phyloP scores from a whole-genome alignment of 2,797 vertebrate species.

The Sphenopsis melanotis region DNA sequence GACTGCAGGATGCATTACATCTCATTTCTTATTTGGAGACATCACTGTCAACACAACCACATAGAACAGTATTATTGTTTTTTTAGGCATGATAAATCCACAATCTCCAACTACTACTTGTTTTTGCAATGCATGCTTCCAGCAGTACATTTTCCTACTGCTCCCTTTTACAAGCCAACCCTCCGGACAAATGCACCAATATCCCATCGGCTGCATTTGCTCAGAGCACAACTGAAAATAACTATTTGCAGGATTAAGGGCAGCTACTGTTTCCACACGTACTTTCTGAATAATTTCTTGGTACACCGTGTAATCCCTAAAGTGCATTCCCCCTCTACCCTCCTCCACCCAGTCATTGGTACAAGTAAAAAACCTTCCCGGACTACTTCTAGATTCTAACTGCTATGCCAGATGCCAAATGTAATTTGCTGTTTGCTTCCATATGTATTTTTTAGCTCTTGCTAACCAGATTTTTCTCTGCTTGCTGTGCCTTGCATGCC shows the following conservation, averaged over 20 bases:
- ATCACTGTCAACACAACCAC: slow-evolving; percentile 88
- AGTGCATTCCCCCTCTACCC: slow-evolving; percentile 34
- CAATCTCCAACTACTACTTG: slow-evolving; percentile 56
- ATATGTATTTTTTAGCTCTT: slow-evolving; percentile 38
- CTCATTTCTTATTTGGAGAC: slow-evolving; percentile 83
- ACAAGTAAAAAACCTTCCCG: slow-evolving; percentile 61
- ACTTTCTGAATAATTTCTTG: slow-evolving; percentile 48
- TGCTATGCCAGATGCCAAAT: slow-evolving; percentile 74
- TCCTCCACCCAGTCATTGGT: slow-evolving; percentile 54
- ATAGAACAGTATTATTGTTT: slow-evolving; percentile 82
- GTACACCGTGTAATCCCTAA: slow-evolving; percentile 55
- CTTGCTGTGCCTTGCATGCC: slow-evolving; percentile 46
- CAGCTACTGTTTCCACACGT: slow-evolving; percentile 54
- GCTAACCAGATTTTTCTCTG: slow-evolving; percentile 35
- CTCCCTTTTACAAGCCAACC: slow-evolving; percentile 59
- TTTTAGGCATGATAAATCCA: slow-evolving; percentile 60
- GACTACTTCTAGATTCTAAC: slow-evolving; percentile 67
- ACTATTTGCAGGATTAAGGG: slow-evolving; percentile 67
- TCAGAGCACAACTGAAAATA: slow-evolving; percentile 42
- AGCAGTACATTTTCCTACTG: slow-evolving; percentile 55
- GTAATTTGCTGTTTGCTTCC: slow-evolving; percentile 68
- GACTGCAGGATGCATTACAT: slow-evolving; percentile 83
- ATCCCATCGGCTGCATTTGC: slow-evolving; percentile 42
- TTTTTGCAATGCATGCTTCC: slow-evolving; percentile 44
- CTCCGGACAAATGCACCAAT: slow-evolving; percentile 54